A percentile compares a stretch with the other conserved stretches of the same genome.
Evolutionary conservation across 2,888 invertebrate species (phyloP).

Genomic region (Eledone cirrhosa): DNA sequence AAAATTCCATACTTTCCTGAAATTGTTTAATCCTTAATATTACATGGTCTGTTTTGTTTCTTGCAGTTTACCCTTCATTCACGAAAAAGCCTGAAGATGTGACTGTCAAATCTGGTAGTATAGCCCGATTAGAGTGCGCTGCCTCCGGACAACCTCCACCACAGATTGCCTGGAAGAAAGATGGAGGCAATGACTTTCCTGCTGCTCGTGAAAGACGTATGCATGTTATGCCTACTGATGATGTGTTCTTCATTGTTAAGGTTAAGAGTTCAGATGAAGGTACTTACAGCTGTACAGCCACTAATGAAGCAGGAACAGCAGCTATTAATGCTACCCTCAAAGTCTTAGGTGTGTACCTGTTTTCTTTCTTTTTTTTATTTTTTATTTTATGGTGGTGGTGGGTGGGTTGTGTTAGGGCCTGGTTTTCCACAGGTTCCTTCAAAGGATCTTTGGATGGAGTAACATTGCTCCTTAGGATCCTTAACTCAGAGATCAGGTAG

Average conservation of each 20-base stretch:
- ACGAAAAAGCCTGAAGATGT: conserved; percentile 85
- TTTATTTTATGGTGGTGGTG: too few species aligned
- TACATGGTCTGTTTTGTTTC: conserved; percentile 33
- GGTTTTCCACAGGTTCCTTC: too few species aligned
- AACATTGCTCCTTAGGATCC: too few species aligned
- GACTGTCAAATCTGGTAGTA: conserved; percentile 84
- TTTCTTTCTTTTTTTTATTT: background rate
- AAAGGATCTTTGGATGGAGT: too few species aligned
- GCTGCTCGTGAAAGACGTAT: conserved; percentile 90
- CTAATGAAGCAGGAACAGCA: conserved; percentile 87
- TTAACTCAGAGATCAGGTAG: too few species aligned
- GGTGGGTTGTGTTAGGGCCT: too few species aligned
- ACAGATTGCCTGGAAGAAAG: conserved; percentile 65
- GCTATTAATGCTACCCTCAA: conserved; percentile 86
- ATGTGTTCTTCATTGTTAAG: conserved; percentile 91
- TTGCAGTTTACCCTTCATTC: conserved; percentile 84
- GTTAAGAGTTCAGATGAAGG: conserved; percentile 90
- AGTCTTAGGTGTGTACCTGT: conserved; percentile 71
- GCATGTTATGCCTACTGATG: conserved; percentile 90
- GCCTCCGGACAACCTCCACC: conserved; percentile 89
- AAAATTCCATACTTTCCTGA: too few species aligned
- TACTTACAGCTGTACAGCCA: conserved; percentile 90
- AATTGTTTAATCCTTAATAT: too few species aligned
- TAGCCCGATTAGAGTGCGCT: conserved; percentile 88
- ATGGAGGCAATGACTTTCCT: conserved; percentile 76